A percentile compares a stretch with the other conserved stretches of the same genome.
These are phyloP conservation scores for Caenorhabditis zanzibari DNA, from an alignment of 2,888 invertebrate genomes.

Conservation along the genomic window DNA sequence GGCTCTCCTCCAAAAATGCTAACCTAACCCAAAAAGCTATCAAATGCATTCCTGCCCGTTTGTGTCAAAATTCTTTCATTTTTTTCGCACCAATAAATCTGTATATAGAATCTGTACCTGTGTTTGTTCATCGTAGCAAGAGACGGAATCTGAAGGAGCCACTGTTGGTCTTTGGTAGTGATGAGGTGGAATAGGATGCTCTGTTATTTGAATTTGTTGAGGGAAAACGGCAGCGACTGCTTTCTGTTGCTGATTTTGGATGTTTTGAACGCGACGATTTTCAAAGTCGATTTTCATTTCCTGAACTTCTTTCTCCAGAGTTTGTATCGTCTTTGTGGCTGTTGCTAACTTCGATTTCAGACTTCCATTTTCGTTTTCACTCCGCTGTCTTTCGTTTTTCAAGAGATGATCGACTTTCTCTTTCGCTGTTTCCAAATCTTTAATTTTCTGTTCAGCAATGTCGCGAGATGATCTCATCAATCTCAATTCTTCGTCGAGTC, in stretches of 20 bases:
- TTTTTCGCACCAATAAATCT: constrained; percentile 33
- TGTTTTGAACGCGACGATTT: constrained; percentile 31
- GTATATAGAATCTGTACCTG: constrained; percentile 43
- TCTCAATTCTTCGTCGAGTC: constrained; percentile 57
- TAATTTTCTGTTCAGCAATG: constrained; percentile 33
- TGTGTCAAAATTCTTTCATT: not conserved
- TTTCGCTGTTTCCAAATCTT: constrained; percentile 48
- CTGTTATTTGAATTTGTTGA: constrained; percentile 30
- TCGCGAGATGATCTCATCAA: constrained; percentile 48
- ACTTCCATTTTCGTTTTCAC: constrained; percentile 54
- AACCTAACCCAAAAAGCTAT: constrained; percentile 13
- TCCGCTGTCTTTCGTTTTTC: constrained; percentile 52
- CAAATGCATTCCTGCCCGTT: not conserved
- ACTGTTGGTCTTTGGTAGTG: constrained; percentile 37
- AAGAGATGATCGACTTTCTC: constrained; percentile 59
- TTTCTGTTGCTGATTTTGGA: constrained; percentile 33
- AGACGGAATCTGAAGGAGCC: constrained; percentile 52
- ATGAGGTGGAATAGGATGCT: constrained; percentile 24
- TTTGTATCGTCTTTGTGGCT: constrained; percentile 31
- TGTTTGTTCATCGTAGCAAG: constrained; percentile 52
- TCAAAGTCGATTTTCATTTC: constrained; percentile 43
- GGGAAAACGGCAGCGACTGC: constrained; percentile 52
- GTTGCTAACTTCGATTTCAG: constrained; percentile 37
- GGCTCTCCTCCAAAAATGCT: constrained; percentile 71
- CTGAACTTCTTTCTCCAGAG: constrained; percentile 49